A percentile compares a stretch with the other conserved stretches of the same genome.
Conservation (phyloP, 1,140 invertebrate genomes). For the Lordiphosa clarofinis region DNA sequence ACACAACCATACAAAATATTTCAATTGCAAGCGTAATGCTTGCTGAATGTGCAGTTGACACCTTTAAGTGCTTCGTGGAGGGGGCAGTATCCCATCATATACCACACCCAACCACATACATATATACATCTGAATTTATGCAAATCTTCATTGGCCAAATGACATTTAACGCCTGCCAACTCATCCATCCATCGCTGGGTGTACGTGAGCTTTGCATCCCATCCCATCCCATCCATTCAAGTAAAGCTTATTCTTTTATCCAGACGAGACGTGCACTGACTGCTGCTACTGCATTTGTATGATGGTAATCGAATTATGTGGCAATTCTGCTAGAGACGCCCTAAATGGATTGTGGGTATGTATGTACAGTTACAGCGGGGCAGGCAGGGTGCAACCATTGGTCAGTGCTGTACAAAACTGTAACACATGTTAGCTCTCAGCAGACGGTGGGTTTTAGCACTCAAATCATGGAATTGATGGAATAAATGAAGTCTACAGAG, state of each 20-base stretch:
- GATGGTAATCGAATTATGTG: conserved; percentile 68
- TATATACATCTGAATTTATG: not conserved
- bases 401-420: too few relatives aligned
- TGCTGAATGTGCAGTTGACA: conserved; percentile 27
- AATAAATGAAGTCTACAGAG: too few relatives aligned
- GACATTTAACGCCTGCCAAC: conserved; percentile 24
- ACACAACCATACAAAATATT: not conserved
- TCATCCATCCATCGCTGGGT: conserved; percentile 9
- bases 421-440: too few relatives aligned
- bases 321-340: conserved; percentile 38
- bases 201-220: conserved; percentile 1
- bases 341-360: conserved; percentile 6
- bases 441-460: too few relatives aligned
- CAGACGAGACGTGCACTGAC: conserved; percentile 28
- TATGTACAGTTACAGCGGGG: too few relatives aligned
- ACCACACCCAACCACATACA: conserved; percentile 1
- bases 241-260: conserved; percentile 20
- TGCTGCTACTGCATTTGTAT: conserved; percentile 38
- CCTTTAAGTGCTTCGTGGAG: conserved; percentile 37
- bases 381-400: too few relatives aligned
- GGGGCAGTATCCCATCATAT: conserved; percentile 2
- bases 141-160: not conserved
- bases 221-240: not conserved
- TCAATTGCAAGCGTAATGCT: not conserved
- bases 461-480: too few relatives aligned